Evolutionary conservation across 2,797 vertebrate genomes (phyloP), one percentile per base, ranked within the genome.

Genomic region (Gymnodraco acuticeps): DNA sequence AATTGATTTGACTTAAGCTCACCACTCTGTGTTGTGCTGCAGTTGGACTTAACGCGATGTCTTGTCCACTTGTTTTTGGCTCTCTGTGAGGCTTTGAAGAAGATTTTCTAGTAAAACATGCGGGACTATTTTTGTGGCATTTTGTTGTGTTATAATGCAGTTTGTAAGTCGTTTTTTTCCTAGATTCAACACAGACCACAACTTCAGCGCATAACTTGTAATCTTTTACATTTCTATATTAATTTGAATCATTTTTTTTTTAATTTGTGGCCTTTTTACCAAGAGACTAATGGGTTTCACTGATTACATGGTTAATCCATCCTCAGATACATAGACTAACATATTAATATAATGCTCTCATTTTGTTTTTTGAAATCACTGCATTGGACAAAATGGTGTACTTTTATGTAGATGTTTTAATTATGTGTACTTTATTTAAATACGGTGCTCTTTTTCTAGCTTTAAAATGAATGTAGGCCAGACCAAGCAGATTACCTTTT

Each of bases 1-100:
- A 59, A 68, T 3, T 10, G 7, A 64, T 69, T 59, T 70, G 64
- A 77, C 56, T 65, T 51, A 58, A 20, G 23, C 54, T 50, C 50
- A 41, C 15, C 11, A 4, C 38, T 13, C 4, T 48, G 54, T 70
- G 61, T 38, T 41, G 20, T 2, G 19, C 48, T 64, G 15, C 33
- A 41, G 54, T 38, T 64, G 15, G 60, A 58, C 20, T 31, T 31
- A 38, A 71, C 33, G 47, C 50, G 59, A 74, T 41, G 53, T 77
- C 55, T 27, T 50, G 33, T 51, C 19, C 54, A 53, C 66, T 63
- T 68, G 67, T 55, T 66, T 42, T 41, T 5, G 43, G 20, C 62
- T 68, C 11, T 50, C 20, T 27, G 52, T 13, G 51, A 43, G 38
- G 41, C 64, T 23, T 62, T n/a, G 10, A 31, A 12, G 1, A 41